phyloP scores from a whole-genome alignment of 2,113 vertebrate genomes.

The Percopsis transmontana region DNA sequence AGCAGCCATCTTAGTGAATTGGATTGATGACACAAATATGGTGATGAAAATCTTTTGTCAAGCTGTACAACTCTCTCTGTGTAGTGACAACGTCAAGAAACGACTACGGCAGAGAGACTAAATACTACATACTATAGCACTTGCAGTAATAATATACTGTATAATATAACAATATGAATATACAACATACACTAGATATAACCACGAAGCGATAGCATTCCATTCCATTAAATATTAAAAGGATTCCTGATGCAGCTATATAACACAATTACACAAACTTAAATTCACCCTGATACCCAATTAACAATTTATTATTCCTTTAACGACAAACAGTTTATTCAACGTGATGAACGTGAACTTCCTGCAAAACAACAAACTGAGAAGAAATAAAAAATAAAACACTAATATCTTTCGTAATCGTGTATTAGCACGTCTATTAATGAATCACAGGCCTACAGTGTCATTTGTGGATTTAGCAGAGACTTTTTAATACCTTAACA shows the following conservation, averaged over 20 bases:
- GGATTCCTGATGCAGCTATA: slow-evolving; percentile 2
- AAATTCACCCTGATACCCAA: not conserved
- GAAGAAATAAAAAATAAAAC: too few species aligned
- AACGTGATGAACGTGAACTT: not conserved
- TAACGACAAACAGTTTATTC: not conserved
- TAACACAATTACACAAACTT: not conserved
- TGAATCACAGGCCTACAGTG: not conserved
- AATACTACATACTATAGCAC: not conserved
- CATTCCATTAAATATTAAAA: not conserved
- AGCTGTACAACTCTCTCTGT: not conserved
- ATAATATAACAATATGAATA: not conserved
- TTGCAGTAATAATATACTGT: too few species aligned
- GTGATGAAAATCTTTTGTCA: slow-evolving; percentile 50
- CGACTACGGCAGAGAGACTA: not conserved
- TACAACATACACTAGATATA: not conserved
- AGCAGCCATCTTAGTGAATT: slow-evolving; percentile 29
- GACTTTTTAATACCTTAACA: not conserved
- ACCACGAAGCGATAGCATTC: not conserved
- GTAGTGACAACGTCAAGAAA: not conserved
- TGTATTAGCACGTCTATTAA: not conserved
- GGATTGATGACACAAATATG: slow-evolving; percentile 31
- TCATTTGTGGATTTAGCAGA: not conserved
- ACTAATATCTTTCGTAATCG: too few species aligned
- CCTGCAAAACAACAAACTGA: not conserved
- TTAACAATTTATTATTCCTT: not conserved